Evolutionary conservation across 2,888 invertebrate genomes (phyloP), one percentile per base, ranked within the genome.

Genomic region (Cyclophora punctaria): DNA sequence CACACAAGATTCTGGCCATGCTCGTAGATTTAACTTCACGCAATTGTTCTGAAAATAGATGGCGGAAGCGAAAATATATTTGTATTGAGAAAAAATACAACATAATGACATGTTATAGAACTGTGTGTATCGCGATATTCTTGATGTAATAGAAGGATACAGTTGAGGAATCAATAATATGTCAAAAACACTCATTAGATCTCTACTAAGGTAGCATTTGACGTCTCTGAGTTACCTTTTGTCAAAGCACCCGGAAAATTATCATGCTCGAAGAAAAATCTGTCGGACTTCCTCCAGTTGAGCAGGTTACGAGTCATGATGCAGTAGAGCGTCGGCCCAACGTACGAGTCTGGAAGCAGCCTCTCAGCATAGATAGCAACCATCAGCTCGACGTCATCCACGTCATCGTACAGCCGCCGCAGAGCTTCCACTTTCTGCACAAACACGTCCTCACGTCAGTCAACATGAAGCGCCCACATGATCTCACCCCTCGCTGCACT

Each of bases 1-100:
- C 93, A 67, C 95, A 95, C 56, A 95, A 73, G 45, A 95, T 70
- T 56, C 93, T 89, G 0, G 95, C 91, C 60, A 94, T 90, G 56
- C 91, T 93, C 0, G 91, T 79, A 70, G 93, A 93, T 2, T 93
- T 89, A 57, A 95, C 90, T 79, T 93, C 92, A 44, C 60, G 52
- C 0, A 71, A 52, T 57, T 71, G 71, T 20, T 53, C 71, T 71
- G 53, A 5, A 56, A 52, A 44, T 20, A 20, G 20, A 20, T 20
- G 71, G 2, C 64, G 60, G 4, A 73, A 54, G 3, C 20, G 20
- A 2, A 20, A 20, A 20, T 20, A 20, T 2, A 2, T 37, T 37
- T 37, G 37, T 37, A 5, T 37, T 37, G 5, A 37, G 5, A 4
- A 37, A 37, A 20, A 20, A 20, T 20, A 20, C 20, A 20, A 20